Evolutionary conservation across 2,888 invertebrate species (phyloP).

Genomic region (Drosophila colorata): DNA sequence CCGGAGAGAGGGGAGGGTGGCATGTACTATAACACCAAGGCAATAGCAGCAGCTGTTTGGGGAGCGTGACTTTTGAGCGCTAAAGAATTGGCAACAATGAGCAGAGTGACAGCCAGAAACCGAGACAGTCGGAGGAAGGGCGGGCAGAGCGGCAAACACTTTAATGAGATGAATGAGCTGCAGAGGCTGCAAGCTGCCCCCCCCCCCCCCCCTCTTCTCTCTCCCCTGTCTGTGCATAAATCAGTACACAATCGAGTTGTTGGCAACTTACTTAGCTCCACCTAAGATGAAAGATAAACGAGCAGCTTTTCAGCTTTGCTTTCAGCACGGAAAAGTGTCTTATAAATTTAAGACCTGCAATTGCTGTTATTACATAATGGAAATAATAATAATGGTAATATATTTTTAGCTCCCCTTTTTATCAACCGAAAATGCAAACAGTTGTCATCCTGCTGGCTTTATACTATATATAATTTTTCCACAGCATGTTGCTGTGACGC

Average conservation of each 20-base stretch:
- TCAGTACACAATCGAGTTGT: constrained; percentile 28
- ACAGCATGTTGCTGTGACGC: constrained; percentile 22
- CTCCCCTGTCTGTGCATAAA: constrained; percentile 17
- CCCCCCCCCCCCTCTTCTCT: no score
- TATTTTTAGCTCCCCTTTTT: neutral
- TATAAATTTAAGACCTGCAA: constrained; percentile 6
- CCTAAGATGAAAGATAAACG: constrained; percentile 19
- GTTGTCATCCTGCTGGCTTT: constrained; percentile 8
- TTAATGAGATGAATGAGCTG: constrained; percentile 28
- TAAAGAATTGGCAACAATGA: constrained; percentile 27
- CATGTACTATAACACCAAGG: neutral
- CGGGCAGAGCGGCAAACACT: no score
- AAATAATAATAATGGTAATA: neutral
- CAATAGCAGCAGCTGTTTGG: constrained; percentile 41
- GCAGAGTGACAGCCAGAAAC: neutral
- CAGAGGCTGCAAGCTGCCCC: neutral
- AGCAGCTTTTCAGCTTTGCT: constrained; percentile 2
- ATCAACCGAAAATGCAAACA: constrained; percentile 3
- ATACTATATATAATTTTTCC: constrained; percentile 11
- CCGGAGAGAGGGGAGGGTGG: neutral
- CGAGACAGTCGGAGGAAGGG: neutral
- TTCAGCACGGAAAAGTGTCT: constrained; percentile 7
- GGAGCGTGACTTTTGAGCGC: constrained; percentile 48
- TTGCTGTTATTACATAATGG: neutral
- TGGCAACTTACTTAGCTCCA: constrained; percentile 15